Conservation (phyloP, 2,113 vertebrate species). For the Callipepla squamata region DNA sequence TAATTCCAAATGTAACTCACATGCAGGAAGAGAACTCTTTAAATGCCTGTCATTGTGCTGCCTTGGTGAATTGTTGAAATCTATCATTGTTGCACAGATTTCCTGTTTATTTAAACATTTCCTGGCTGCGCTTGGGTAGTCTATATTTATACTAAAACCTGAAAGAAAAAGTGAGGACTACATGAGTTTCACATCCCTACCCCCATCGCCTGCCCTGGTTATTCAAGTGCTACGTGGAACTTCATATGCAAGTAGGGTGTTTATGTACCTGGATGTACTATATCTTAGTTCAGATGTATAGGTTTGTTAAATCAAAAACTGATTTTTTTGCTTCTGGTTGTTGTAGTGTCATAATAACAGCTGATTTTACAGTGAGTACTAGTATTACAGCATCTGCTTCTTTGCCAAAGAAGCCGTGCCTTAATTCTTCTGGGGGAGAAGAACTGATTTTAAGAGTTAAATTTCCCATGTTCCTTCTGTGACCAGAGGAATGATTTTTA, state of each 20-base stretch:
- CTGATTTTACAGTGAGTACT: not conserved
- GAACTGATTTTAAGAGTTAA: not conserved
- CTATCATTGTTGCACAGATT: constrained; percentile 74
- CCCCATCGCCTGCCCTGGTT: not conserved
- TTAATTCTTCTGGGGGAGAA: not conserved
- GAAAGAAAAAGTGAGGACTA: constrained; percentile 4
- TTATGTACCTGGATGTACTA: not conserved
- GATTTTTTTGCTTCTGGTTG: not conserved
- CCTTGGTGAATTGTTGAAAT: constrained; percentile 71
- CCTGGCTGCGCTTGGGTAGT: constrained; percentile 72
- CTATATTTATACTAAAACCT: constrained; percentile 56
- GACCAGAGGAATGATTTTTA: not conserved
- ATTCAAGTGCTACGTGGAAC: not conserved
- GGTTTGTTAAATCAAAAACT: not conserved
- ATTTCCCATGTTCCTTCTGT: not conserved
- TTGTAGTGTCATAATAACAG: not conserved
- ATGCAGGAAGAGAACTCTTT: constrained; percentile 59
- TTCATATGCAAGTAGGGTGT: not conserved
- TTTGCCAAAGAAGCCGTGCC: not conserved
- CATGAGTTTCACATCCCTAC: not conserved
- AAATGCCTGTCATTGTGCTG: constrained; percentile 66
- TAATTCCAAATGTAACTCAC: constrained; percentile 66
- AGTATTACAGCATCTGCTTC: not conserved
- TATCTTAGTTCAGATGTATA: not conserved
- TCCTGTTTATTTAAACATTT: constrained; percentile 80